Base-by-base conservation (phyloP, 1,140 invertebrate species). In the Cardiocondyla obscurior region DNA sequence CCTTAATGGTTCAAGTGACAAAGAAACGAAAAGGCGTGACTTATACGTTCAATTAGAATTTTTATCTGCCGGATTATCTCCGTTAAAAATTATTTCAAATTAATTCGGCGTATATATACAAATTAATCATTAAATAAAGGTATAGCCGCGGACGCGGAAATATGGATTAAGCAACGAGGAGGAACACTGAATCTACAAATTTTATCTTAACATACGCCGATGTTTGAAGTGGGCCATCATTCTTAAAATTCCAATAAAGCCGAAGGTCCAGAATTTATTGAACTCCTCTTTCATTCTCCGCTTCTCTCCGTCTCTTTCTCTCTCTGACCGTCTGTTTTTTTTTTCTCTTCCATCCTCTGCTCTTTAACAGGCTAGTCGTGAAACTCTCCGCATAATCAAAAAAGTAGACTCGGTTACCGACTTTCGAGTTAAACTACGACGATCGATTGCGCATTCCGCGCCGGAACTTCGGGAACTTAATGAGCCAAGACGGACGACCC, bases 381-480 rank as follows among this genome's bases (percentile, higher is more conserved):
- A 81, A 81, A 81, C 53, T 73, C 77, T 19, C 49, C 19, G 77
- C 64, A 49, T 81, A 81, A 81, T 70, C 77, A 72, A 76, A 25
- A 8, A 7, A 36, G 49, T 60, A 76, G 25, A 44, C 25, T 60
- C 33, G 25, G 46, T 51, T 5, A 55, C 14, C 44, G 79, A 81
- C 55, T 86, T 86, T 39, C 30, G 44, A 36, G 73, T 36, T 55
- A 44, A 49, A 12, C 49, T 51, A 55, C 81, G 81, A 74, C 79
- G 51, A 81, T 84, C 44, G 81, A 42, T 77, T 55, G 81, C 53
- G 58, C 70, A 86, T 69, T 86, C 55, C 44, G 14, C 69, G 55
- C 60, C 57, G 72, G 14, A 16, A 83, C 79, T 57, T 86, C 81
- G 1, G 19, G 76, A 81, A 83, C 49, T 87, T 84, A 28, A 16